Evolutionary conservation across 92 coral and sea anemone genomes (phyloP), one percentile per base, ranked within the genome.

Genomic region (Pocillopora meandrina): DNA sequence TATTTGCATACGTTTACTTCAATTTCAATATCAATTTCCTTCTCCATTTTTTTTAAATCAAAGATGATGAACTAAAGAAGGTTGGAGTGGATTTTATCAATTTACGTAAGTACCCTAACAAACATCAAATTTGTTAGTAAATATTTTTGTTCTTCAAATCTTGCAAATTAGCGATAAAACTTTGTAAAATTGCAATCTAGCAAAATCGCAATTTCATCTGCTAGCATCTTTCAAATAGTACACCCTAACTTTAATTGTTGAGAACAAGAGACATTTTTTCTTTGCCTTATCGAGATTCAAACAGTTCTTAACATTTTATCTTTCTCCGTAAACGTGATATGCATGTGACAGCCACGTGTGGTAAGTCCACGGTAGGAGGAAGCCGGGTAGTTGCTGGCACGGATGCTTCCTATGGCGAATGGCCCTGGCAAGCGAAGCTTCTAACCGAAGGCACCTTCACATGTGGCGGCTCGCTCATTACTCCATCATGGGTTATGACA

Each of bases 391-490:
- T 91, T 55, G 88, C 84, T 36, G 92, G 92, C 56, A 77, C 87
- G 71, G 90, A 91, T 74, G 95, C 95, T 9, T 18, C 92, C 36
- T 78, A 76, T 1, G 95, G 95, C 16, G 92, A 91, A 74, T 91
- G 92, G 92, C 95, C 95, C 57, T 91, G 95, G 95, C 95, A 91
- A 86, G 95, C 93, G 55, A 81, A 89, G 88, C 70, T 91, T 58
- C 84, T 76, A 33, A 86, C 84, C 55, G 74, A 75, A 66, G 82
- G 72, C 75, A n/a, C 35, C 49, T 93, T 93, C 84, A 77, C 77
- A 14, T 93, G 97, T 31, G 97, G 97, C 9, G 95, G 97, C 58
- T 91, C 97, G 2, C 91, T 93, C 34, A 81, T 93, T 35, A 69
- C 87, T 42, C 87, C 90, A 42, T 82, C 84, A 34, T 93, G 97